Evolutionary conservation across 2,113 vertebrate genomes (phyloP).

Genomic region (Pseudorhombus dupliciocellatus): DNA sequence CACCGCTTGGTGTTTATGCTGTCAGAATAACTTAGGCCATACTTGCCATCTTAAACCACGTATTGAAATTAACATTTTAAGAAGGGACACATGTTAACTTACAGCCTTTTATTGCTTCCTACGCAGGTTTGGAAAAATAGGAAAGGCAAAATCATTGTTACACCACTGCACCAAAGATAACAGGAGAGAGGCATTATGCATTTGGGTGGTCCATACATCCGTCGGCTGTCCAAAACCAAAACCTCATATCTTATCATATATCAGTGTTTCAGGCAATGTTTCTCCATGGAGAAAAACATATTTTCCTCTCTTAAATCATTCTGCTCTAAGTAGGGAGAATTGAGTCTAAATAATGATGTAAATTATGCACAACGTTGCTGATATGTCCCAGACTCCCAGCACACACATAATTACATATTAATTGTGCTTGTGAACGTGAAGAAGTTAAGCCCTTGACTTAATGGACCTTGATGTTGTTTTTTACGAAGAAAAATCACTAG

Average conservation of each 20-base stretch:
- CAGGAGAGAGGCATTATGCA: background rate
- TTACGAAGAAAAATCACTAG: background rate
- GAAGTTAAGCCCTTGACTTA: background rate
- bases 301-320: background rate
- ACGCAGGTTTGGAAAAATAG: background rate
- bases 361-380: background rate
- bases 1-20: constrained; percentile 20
- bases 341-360: background rate
- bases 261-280: constrained; percentile 3
- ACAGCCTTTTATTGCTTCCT: background rate
- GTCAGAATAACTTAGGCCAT: constrained; percentile 24
- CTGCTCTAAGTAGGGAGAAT: background rate
- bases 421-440: background rate
- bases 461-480: background rate
- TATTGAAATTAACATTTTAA: too few relatives aligned
- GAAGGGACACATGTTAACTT: background rate
- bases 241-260: background rate
- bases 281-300: background rate
- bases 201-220: background rate
- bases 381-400: background rate
- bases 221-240: too few relatives aligned
- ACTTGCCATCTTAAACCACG: background rate
- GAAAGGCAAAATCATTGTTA: background rate
- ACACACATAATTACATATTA: background rate
- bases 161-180: background rate